These are phyloP conservation scores for Hemibagrus guttatus DNA, from an alignment of 2,797 vertebrate species.

Conservation along the genomic window DNA sequence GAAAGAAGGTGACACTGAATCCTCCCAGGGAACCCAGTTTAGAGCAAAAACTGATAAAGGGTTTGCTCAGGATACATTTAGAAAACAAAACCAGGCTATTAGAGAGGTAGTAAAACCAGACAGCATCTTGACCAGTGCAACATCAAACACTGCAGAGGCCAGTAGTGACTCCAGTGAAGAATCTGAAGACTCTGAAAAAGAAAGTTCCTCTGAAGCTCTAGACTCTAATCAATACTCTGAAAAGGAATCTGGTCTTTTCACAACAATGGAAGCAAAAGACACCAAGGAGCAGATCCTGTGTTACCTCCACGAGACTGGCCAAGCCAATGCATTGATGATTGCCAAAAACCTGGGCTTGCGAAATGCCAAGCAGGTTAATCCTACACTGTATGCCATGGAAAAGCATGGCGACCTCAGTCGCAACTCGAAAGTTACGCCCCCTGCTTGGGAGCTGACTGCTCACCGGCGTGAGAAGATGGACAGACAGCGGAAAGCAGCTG, in stretches of 20 bases:
- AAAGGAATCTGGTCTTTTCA: constrained; percentile 46
- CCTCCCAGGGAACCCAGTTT: not conserved
- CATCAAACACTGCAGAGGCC: constrained; percentile 12
- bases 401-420: constrained; percentile 84
- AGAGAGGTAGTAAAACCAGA: not conserved
- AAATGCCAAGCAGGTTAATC: constrained; percentile 80
- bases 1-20: constrained; percentile 40
- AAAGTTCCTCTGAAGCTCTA: constrained; percentile 57
- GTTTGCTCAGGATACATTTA: constrained; percentile 28
- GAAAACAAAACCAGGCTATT: constrained; percentile 20
- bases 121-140: not conserved
- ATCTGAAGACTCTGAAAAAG: constrained; percentile 65
- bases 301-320: constrained; percentile 73
- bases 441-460: constrained; percentile 81
- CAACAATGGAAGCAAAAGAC: constrained; percentile 80
- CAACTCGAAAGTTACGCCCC: constrained; percentile 65
- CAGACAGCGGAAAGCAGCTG: constrained; percentile 73
- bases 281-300: constrained; percentile 83
- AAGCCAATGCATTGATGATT: constrained; percentile 78
- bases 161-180: constrained; percentile 26
- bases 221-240: constrained; percentile 53
- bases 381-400: constrained; percentile 81
- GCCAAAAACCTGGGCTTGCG: constrained; percentile 85
- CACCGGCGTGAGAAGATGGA: constrained; percentile 84
- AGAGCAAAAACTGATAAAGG: constrained; percentile 20